phyloP scores from a whole-genome alignment of 2,888 invertebrate species.

The Cactoblastis cactorum region DNA sequence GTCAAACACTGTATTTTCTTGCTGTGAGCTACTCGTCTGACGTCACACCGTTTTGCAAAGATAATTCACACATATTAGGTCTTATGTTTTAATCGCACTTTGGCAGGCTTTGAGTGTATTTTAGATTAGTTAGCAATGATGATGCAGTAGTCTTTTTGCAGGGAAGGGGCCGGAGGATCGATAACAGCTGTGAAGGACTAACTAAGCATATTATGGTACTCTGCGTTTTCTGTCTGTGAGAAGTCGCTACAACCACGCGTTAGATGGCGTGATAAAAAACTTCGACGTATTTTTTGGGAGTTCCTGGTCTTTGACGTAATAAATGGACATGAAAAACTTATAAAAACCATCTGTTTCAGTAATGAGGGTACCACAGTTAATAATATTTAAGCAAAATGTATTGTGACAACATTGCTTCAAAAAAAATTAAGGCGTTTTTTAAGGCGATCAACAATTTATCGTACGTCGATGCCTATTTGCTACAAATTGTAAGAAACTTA shows the following conservation, averaged over 20 bases:
- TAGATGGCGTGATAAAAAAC: constrained; percentile 46
- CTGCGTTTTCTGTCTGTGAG: not conserved
- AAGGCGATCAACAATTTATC: too few relatives aligned
- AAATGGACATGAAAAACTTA: too few relatives aligned
- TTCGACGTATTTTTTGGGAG: too few relatives aligned
- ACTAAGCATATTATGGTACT: constrained; percentile 15
- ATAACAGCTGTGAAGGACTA: constrained; percentile 62
- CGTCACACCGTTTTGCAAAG: not conserved
- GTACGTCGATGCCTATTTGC: too few relatives aligned
- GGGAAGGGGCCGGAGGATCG: constrained; percentile 48
- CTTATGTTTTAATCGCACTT: constrained; percentile 23
- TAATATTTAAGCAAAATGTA: too few relatives aligned
- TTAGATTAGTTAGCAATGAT: constrained; percentile 35
- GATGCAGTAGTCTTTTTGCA: constrained; percentile 57
- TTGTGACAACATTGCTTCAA: too few relatives aligned
- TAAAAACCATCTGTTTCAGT: too few relatives aligned
- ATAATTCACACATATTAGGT: not conserved
- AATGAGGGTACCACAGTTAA: too few relatives aligned
- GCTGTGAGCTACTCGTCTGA: not conserved
- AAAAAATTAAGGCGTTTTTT: too few relatives aligned
- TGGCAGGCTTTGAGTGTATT: constrained; percentile 23
- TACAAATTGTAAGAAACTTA: too few relatives aligned
- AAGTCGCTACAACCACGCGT: constrained; percentile 13
- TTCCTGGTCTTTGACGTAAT: too few relatives aligned
- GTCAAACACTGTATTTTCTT: not conserved